Evolutionary conservation across 1,140 invertebrate species (phyloP).

Genomic region (Trichonephila clavata): DNA sequence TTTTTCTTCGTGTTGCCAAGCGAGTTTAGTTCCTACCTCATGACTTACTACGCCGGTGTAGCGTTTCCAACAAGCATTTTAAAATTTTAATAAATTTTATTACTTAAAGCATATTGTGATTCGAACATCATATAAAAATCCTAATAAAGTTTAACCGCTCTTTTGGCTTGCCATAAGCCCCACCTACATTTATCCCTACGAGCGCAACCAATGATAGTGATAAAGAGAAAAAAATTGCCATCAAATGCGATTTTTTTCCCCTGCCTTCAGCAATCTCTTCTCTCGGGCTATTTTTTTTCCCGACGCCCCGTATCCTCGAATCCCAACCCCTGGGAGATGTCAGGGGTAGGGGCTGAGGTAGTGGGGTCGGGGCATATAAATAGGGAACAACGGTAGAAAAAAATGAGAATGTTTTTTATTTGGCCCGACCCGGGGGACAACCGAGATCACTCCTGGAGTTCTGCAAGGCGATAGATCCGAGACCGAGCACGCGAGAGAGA

Average conservation of each 20-base stretch:
- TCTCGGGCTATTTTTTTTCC: constrained; percentile 42
- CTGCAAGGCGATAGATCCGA: background rate
- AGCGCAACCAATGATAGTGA: constrained; percentile 25
- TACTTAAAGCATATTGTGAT: background rate
- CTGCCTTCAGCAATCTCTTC: constrained; percentile 23
- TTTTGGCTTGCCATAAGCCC: constrained; percentile 41
- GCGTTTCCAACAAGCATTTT: background rate
- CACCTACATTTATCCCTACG: constrained; percentile 54
- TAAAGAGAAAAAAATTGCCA: constrained; percentile 65
- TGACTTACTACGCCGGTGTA: too few relatives aligned
- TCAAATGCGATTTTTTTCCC: constrained; percentile 62
- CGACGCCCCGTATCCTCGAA: constrained; percentile 69
- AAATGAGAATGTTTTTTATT: constrained; percentile 68
- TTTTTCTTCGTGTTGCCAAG: too few relatives aligned
- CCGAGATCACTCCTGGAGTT: constrained; percentile 11
- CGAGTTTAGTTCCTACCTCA: too few relatives aligned
- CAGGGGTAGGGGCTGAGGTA: constrained; percentile 47
- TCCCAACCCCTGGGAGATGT: constrained; percentile 70
- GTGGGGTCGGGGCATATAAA: constrained; percentile 62
- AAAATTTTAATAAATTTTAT: background rate
- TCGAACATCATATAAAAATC: background rate
- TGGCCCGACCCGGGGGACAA: constrained; percentile 55
- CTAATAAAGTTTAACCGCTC: background rate
- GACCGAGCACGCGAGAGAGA: background rate
- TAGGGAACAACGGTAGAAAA: constrained; percentile 69